Conservation (phyloP, 2,797 vertebrate species). For the Linurgus olivaceus region DNA sequence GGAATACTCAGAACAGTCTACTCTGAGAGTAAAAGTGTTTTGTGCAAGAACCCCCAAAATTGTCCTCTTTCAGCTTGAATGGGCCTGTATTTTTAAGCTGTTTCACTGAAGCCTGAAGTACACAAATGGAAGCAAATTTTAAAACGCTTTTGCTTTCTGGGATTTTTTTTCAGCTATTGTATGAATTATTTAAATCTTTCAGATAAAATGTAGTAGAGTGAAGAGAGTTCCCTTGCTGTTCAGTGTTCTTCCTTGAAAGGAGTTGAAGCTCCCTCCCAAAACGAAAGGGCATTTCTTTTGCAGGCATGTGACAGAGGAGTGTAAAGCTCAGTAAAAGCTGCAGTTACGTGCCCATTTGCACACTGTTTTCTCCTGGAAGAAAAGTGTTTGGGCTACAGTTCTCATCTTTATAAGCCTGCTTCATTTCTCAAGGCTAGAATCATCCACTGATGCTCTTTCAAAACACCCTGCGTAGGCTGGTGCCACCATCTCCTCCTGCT, state of each 20-base stretch:
- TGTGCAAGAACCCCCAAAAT: neutral
- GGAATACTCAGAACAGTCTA: neutral
- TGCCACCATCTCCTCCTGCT: neutral
- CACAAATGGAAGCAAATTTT: slow-evolving; percentile 54
- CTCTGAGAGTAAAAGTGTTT: neutral
- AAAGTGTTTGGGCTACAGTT: neutral
- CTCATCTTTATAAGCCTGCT: neutral
- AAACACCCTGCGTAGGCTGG: accelerated
- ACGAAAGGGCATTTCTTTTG: neutral
- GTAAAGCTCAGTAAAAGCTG: neutral
- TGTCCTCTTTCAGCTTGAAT: slow-evolving; percentile 37
- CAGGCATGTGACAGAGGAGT: accelerated
- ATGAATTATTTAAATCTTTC: slow-evolving; percentile 63
- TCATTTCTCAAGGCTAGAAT: neutral
- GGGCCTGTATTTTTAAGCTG: neutral
- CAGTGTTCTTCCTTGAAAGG: neutral
- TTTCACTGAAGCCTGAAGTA: slow-evolving; percentile 34
- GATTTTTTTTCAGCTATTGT: slow-evolving; percentile 31
- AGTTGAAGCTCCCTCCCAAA: neutral
- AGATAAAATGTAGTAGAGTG: slow-evolving; percentile 27
- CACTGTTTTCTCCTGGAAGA: neutral
- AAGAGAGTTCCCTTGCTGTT: slow-evolving; percentile 31
- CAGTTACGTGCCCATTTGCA: neutral
- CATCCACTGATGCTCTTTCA: neutral
- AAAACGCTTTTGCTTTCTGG: slow-evolving; percentile 6